Conservation (phyloP, 2,888 invertebrate genomes). For the Glaucopsyche alexis region DNA sequence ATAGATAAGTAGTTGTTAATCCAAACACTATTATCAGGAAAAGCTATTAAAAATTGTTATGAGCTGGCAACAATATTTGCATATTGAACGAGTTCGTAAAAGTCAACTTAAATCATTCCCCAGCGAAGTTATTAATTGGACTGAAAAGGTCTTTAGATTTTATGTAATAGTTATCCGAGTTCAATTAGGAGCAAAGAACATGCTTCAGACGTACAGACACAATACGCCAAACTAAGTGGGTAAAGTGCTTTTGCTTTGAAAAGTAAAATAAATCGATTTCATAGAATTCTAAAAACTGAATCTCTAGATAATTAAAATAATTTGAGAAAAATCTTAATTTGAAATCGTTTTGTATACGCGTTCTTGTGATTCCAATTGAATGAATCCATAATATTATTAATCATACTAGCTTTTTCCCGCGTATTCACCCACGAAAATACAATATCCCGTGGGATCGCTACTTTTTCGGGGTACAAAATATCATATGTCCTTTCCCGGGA, state of each 20-base stretch:
- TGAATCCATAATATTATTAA: no score
- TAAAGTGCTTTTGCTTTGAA: neutral
- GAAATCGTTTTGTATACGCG: no score
- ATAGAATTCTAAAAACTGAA: neutral
- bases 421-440: no score
- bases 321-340: neutral
- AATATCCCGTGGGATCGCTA: no score
- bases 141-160: conserved; percentile 27
- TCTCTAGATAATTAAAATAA: neutral
- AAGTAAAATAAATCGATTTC: neutral
- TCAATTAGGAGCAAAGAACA: neutral
- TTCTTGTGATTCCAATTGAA: no score
- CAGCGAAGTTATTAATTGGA: conserved; percentile 27
- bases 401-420: no score
- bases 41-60: conserved; percentile 2
- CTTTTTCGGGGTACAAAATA: no score
- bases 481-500: no score
- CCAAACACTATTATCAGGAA: neutral
- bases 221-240: neutral
- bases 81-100: conserved; percentile 30
- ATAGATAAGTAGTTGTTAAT: neutral
- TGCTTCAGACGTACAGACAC: neutral
- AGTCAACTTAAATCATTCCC: conserved; percentile 28
- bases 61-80: conserved; percentile 28
- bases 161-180: conserved; percentile 8